Evolutionary conservation across 2,888 invertebrate genomes (phyloP).

Genomic region (Hedychridium roseum): DNA sequence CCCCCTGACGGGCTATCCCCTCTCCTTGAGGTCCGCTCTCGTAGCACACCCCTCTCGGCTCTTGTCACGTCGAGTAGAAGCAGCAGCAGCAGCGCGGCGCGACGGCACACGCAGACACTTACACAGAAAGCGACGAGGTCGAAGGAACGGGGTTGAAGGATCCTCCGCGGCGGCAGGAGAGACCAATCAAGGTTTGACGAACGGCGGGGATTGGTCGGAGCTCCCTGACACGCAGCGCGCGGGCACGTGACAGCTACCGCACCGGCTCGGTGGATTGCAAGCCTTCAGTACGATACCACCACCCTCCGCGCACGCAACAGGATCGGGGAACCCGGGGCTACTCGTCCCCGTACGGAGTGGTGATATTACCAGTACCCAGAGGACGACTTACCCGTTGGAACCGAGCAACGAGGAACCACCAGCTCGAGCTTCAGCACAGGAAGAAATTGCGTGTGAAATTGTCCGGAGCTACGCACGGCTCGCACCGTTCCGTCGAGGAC

Average conservation of each 20-base stretch:
- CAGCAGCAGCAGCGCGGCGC: conserved; percentile 32
- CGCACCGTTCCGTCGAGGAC: too few relatives aligned
- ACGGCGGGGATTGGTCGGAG: conserved; percentile 64
- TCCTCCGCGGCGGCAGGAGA: conserved; percentile 63
- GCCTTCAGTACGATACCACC: conserved; percentile 63
- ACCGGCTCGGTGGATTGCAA: conserved; percentile 59
- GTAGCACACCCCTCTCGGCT: conserved; percentile 52
- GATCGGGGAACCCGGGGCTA: conserved; percentile 46
- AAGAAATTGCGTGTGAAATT: too few relatives aligned
- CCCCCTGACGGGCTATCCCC: conserved; percentile 55
- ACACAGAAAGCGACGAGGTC: conserved; percentile 49
- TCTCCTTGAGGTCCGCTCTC: conserved; percentile 43
- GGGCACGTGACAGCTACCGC: conserved; percentile 64
- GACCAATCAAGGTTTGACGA: conserved; percentile 70
- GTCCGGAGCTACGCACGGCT: too few relatives aligned
- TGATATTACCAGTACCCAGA: too few relatives aligned
- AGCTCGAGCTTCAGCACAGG: too few relatives aligned
- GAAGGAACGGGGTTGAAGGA: conserved; percentile 62
- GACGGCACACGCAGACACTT: conserved; percentile 22
- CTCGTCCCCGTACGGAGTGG: conserved; percentile 49
- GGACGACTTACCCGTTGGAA: too few relatives aligned
- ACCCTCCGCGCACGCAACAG: conserved; percentile 62
- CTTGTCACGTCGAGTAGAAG: conserved; percentile 52
- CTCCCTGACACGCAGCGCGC: conserved; percentile 63
- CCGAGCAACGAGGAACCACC: too few relatives aligned